phyloP scores from a whole-genome alignment of 2,113 vertebrate genomes.

The Nettapus auritus region DNA sequence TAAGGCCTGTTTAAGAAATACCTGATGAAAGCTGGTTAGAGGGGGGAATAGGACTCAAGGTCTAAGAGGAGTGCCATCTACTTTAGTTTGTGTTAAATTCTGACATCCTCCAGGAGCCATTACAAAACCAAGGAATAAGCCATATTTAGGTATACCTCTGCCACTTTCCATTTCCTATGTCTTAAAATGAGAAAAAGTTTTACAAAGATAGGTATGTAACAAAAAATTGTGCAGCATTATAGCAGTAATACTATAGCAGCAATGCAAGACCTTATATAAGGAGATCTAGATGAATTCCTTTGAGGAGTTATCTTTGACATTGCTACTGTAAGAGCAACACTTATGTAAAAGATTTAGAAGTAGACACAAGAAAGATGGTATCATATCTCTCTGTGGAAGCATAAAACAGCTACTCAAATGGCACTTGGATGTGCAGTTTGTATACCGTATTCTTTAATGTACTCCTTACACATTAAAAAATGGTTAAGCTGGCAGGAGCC shows the following conservation, averaged over 20 bases:
- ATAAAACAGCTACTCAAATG: neutral
- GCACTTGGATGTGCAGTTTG: neutral
- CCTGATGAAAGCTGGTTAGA: neutral
- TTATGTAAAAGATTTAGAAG: neutral
- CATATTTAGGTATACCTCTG: neutral
- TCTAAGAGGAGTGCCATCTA: neutral
- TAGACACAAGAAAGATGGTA: neutral
- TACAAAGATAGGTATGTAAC: neutral
- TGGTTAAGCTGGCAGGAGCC: neutral
- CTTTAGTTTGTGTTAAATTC: neutral
- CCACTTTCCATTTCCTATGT: neutral
- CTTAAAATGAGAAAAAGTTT: neutral
- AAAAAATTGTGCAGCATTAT: neutral
- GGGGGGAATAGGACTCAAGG: neutral
- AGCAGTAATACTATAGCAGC: neutral
- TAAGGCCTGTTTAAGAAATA: neutral
- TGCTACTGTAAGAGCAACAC: neutral
- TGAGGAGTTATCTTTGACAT: neutral
- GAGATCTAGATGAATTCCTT: neutral
- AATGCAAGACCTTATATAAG: neutral
- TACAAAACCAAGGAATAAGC: neutral
- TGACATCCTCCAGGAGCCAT: neutral
- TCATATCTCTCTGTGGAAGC: neutral
- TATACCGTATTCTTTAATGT: neutral
- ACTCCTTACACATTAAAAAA: neutral